Conservation (phyloP, 1,140 invertebrate species). For the Potamilus streckersoni region DNA sequence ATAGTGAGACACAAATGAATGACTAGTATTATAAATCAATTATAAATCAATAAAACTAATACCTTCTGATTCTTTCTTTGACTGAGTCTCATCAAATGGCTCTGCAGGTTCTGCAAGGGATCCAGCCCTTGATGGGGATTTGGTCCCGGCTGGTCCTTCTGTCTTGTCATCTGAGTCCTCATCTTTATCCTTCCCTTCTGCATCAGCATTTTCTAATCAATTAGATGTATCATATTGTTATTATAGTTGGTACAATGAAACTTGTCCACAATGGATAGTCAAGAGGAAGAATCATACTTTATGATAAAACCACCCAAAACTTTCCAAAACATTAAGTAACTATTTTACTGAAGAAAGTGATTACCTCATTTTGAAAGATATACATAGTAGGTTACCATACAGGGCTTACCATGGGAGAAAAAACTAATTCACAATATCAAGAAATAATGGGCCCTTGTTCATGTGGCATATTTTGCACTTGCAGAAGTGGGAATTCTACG, state of each 20-base stretch:
- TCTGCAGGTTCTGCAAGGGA: constrained; percentile 29
- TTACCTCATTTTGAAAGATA: background rate
- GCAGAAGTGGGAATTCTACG: no score
- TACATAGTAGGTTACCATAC: no score
- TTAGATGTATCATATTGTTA: background rate
- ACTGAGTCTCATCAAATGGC: constrained; percentile 12
- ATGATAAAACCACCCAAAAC: background rate
- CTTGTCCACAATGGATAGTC: background rate
- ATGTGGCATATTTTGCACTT: no score
- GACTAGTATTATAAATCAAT: no score
- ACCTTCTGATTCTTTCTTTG: constrained; percentile 26
- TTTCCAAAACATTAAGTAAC: background rate
- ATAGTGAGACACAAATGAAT: no score
- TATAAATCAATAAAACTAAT: constrained; percentile 6
- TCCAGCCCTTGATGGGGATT: constrained; percentile 22
- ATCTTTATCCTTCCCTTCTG: constrained; percentile 31
- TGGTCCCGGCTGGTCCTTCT: constrained; percentile 30
- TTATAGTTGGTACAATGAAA: background rate
- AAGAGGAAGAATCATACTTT: background rate
- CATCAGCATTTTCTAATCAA: constrained; percentile 18
- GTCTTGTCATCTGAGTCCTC: constrained; percentile 38
- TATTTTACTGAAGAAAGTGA: background rate
- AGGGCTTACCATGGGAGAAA: no score
- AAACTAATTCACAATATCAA: no score
- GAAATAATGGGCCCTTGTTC: no score